Conservation (phyloP, 2,888 invertebrate genomes). For the Schizaphis graminum region DNA sequence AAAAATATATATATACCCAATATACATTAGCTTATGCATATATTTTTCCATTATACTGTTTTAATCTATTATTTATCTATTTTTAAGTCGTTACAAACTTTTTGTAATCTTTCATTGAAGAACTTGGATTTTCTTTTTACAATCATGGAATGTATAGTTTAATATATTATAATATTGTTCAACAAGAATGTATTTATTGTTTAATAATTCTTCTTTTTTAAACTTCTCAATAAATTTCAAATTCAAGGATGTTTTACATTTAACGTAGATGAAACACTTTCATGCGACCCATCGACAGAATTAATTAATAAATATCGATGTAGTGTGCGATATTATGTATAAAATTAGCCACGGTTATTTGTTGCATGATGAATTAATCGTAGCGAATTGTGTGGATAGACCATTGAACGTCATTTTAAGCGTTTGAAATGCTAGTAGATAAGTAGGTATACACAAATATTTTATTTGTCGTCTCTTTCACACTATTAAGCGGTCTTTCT, state of each 20-base stretch:
- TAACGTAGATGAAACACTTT: not conserved
- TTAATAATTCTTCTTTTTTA: not conserved
- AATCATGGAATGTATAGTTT: not conserved
- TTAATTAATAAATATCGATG: not conserved
- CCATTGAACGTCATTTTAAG: too few relatives aligned
- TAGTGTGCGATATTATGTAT: not conserved
- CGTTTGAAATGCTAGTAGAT: too few relatives aligned
- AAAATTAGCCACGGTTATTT: not conserved
- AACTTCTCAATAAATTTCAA: not conserved
- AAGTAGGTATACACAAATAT: too few relatives aligned
- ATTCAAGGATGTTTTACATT: not conserved
- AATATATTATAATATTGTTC: not conserved
- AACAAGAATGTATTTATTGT: not conserved
- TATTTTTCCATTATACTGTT: not conserved
- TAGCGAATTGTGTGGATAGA: too few relatives aligned
- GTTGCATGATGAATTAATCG: not conserved
- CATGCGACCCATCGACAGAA: not conserved
- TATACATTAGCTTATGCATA: not conserved
- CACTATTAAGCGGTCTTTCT: too few relatives aligned
- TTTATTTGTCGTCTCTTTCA: too few relatives aligned
- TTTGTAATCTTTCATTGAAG: not conserved
- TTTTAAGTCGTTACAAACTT: not conserved
- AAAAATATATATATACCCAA: not conserved
- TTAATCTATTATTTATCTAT: too few relatives aligned
- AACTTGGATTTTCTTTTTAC: not conserved